These are phyloP conservation scores for Diplazon laetatorius DNA, from an alignment of 2,888 invertebrate species.

Conservation along the genomic window DNA sequence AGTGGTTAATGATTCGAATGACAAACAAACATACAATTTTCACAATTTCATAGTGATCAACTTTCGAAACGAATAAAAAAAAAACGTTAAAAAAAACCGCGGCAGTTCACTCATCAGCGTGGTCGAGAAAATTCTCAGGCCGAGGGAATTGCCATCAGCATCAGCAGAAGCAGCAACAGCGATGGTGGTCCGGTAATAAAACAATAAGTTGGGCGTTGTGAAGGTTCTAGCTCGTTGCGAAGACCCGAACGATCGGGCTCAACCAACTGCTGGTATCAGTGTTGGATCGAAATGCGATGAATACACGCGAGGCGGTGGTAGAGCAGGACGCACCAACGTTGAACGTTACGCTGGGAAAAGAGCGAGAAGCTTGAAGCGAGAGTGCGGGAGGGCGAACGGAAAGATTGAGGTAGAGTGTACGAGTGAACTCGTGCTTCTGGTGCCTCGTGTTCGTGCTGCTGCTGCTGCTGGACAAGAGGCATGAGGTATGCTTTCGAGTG, in stretches of 20 bases:
- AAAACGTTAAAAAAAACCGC: background rate
- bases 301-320: slow-evolving; percentile 60
- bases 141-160: slow-evolving; percentile 15
- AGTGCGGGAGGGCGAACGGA: slow-evolving; percentile 22
- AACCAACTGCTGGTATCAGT: slow-evolving; percentile 70
- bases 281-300: slow-evolving; percentile 76
- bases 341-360: slow-evolving; percentile 10
- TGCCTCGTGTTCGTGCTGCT: slow-evolving; percentile 55
- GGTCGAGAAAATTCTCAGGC: slow-evolving; percentile 25
- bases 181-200: slow-evolving; percentile 81
- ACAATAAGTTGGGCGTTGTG: slow-evolving; percentile 75
- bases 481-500: slow-evolving; percentile 74
- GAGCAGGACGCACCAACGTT: slow-evolving; percentile 31
- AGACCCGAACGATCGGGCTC: slow-evolving; percentile 57
- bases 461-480: slow-evolving; percentile 59
- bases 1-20: no score
- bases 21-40: no score
- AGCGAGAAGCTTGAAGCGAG: slow-evolving; percentile 20
- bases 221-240: slow-evolving; percentile 64
- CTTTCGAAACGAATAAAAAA: background rate
- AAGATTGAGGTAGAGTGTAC: slow-evolving; percentile 45
- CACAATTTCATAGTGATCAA: no score
- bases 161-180: slow-evolving; percentile 58
- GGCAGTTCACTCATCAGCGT: background rate
- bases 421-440: slow-evolving; percentile 52